phyloP scores from a whole-genome alignment of 1,140 invertebrate species.

The Diorhabda sublineata region DNA sequence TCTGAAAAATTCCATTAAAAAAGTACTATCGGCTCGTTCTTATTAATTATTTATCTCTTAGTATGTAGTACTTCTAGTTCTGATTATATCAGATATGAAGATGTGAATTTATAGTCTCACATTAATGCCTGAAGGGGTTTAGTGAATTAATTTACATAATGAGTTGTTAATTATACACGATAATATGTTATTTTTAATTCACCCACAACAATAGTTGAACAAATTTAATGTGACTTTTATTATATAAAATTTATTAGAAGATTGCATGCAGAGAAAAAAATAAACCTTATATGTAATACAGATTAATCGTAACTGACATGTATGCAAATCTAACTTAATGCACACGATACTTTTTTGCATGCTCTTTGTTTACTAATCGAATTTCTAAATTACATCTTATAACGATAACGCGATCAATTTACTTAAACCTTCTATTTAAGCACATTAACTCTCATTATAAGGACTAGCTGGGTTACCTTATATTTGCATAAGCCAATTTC shows the following conservation, averaged over 20 bases:
- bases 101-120: no score
- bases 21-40: no score
- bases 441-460: no score
- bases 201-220: slow-evolving; percentile 10
- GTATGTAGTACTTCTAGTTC: no score
- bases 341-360: slow-evolving; percentile 11
- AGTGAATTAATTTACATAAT: slow-evolving; percentile 24
- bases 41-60: no score
- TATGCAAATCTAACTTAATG: slow-evolving; percentile 15
- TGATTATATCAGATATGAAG: no score
- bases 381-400: slow-evolving; percentile 1
- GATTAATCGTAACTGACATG: slow-evolving; percentile 18
- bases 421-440: background rate
- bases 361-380: slow-evolving; percentile 2
- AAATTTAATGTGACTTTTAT: slow-evolving; percentile 27
- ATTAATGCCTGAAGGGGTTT: background rate
- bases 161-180: slow-evolving; percentile 19
- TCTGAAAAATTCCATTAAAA: no score
- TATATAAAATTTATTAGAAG: slow-evolving; percentile 25
- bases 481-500: no score
- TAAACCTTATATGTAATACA: slow-evolving; percentile 12
- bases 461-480: no score
- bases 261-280: slow-evolving; percentile 23
- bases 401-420: background rate
- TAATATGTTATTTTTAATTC: slow-evolving; percentile 20